Base-by-base conservation (phyloP, 2,113 vertebrate species). In the Mustelus asterias region DNA sequence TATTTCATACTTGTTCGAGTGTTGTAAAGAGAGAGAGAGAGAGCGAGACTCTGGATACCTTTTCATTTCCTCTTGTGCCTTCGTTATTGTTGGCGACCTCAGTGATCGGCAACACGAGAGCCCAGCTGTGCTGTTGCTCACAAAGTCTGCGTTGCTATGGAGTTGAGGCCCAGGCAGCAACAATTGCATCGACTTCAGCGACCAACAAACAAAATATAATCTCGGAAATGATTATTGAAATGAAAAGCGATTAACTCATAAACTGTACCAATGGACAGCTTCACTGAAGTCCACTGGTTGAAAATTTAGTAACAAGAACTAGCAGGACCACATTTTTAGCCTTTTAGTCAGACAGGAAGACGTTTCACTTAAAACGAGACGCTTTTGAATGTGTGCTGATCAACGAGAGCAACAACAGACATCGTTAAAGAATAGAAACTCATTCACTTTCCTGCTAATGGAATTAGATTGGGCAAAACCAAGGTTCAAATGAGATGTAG, bases 61-160 rank as follows among this genome's bases (percentile, higher is more conserved):
- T 33, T 54, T 29, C 41, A 72, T 29, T 33, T 41, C 33, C 69
- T 11, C 44, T 33, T 48, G 41, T 26, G 69, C 67, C 44, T 95
- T 24, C 18, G 67, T 41, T 72, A 95, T 13, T 72, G 41, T 76
- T 95, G 54, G 70, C 72, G 69, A 72, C 41, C 89, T 95, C 22
- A 95, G 67, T 72, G 13, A 70, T 95, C n/a, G 69, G 37, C 26
- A 18, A 54, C 26, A 54, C 24, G 37, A 48, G 14, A 72, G 44
- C 37, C 37, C 67, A 95, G 94, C 94, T 76, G 94, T 48, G 94
- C n/a, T 41, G 26, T 60, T 95, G 41, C 33, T 72, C 29, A 29
- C 69, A 48, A 72, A 72, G 69, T 76, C 67, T 29, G 67, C 3
- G 69, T 95, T 95, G 94, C 94, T 95, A 95, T 72, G 94, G 94